phyloP scores from a whole-genome alignment of 2,113 vertebrate species.

The Capreolus pygargus region DNA sequence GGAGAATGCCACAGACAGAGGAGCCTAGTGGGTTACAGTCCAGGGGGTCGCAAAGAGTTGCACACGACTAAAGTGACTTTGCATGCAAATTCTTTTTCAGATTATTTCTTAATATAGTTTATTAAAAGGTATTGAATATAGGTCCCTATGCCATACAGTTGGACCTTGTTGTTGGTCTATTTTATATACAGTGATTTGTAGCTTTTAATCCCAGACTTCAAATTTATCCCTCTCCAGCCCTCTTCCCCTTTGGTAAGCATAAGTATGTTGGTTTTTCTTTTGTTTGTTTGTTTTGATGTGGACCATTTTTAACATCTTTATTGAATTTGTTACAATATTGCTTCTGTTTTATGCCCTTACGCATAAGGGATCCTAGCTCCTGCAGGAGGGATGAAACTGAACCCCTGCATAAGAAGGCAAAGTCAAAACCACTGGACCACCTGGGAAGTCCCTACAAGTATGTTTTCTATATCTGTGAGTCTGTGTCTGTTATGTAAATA shows the following conservation, averaged over 20 bases:
- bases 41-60: neutral
- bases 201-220: neutral
- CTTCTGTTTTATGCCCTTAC: neutral
- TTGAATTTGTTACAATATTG: neutral
- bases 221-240: neutral
- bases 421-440: neutral
- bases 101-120: neutral
- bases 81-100: neutral
- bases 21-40: neutral
- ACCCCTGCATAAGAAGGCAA: neutral
- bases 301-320: neutral
- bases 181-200: neutral
- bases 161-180: neutral
- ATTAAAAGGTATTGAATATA: neutral
- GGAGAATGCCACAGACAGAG: neutral
- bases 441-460: neutral
- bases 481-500: neutral
- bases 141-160: neutral
- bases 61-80: neutral
- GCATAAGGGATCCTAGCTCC: neutral
- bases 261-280: neutral
- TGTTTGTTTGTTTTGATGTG: neutral
- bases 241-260: neutral
- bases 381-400: neutral
- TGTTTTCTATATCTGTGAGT: neutral